Evolutionary conservation across 2,113 vertebrate species (phyloP).

Genomic region (Saiga tatarica): DNA sequence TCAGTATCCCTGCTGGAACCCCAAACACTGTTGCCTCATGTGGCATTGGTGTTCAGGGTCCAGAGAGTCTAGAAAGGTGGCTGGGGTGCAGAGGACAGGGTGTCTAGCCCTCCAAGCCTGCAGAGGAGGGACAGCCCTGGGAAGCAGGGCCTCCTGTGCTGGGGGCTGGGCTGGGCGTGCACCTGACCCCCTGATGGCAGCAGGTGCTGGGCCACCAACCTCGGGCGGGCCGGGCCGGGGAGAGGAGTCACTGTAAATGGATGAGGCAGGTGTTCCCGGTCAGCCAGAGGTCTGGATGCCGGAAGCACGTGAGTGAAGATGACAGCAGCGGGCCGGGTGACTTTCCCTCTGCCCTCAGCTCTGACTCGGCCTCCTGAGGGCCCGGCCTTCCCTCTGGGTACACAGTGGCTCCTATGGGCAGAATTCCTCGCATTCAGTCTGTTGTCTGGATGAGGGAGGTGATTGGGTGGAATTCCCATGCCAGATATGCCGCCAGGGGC

Average conservation of each 20-base stretch:
- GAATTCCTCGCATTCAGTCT: background rate
- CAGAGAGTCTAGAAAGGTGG: background rate
- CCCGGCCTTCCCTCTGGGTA: background rate
- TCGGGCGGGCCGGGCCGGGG: background rate
- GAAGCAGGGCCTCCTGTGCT: background rate
- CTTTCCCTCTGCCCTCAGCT: background rate
- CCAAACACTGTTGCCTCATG: background rate
- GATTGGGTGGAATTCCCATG: slow-evolving; percentile 48
- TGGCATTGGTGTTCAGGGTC: background rate
- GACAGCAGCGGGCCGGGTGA: slow-evolving; percentile 6
- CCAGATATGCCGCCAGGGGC: slow-evolving; percentile 30
- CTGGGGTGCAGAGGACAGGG: background rate
- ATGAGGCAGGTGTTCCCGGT: slow-evolving; percentile 40
- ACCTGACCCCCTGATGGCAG: background rate
- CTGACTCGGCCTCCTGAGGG: background rate
- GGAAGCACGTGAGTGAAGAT: slow-evolving; percentile 50
- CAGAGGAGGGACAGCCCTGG: background rate
- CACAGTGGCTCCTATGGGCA: background rate
- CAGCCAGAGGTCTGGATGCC: background rate
- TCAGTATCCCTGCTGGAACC: background rate
- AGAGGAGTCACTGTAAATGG: slow-evolving; percentile 45
- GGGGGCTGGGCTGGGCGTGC: background rate
- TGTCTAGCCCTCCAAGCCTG: background rate
- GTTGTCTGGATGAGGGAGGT: slow-evolving; percentile 45
- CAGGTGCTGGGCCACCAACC: background rate